Base-by-base conservation (phyloP, 2,113 vertebrate species). In the Neolamprologus sp. region DNA sequence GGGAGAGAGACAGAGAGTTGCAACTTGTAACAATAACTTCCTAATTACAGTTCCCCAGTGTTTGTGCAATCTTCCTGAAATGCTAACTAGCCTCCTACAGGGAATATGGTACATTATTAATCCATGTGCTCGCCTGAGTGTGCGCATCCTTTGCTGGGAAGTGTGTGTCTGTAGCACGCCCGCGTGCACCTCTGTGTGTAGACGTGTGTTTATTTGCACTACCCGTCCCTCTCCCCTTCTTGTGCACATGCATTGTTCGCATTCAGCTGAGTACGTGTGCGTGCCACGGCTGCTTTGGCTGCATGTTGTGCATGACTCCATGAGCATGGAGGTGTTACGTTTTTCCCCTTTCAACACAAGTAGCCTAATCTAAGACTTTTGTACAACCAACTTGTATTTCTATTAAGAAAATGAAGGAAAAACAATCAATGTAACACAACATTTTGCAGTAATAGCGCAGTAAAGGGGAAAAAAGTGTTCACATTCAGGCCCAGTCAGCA, bases 61-160 rank as follows among this genome's bases (percentile, higher is more conserved):
- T 91, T 92, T 84, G 89, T 88, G 91, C 91, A 92, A 93, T 92
- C 94, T 94, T 91, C 91, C 92, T 92, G 90, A 92, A 93, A 92
- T 89, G 88, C 92, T 95, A 94, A 95, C 93, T 91, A 93, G 91
- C 87, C 87, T 88, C 92, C 94, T 81, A 86, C 91, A 86, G 93
- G 94, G 93, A 94, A 88, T 87, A 86, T 83, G 53, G 80, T 92
- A 84, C 94, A 92, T 95, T 93, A 94, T 95, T 94, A 91, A 95
- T 95, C 93, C 84, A 37, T 86, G 90, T 87, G 88, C 81, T 80
- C 14, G 79, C 83, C 60, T 91, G 83, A 83, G 85, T 19, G 21
- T 84, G 85, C 33, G 80, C 60, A 58, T 85, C 54, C 81, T 85
- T 65, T 37, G 82, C 71, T 82, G 35, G 13, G 45, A 75, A 71